These are phyloP conservation scores for Plagodis dolabraria DNA, from an alignment of 2,888 invertebrate genomes.

Conservation along the genomic window DNA sequence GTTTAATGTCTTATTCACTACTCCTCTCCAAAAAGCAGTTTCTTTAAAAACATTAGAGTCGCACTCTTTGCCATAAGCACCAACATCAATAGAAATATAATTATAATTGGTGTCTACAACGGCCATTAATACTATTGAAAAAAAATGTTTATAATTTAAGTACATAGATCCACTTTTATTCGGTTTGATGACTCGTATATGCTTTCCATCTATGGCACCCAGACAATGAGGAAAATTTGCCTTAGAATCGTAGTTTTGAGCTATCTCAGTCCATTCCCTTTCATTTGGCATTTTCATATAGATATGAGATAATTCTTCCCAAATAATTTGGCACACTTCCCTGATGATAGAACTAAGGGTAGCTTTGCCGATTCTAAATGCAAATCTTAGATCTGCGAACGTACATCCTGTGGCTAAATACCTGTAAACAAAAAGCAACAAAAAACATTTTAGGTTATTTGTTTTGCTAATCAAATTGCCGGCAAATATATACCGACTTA, in stretches of 20 bases:
- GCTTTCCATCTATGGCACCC: constrained; percentile 21
- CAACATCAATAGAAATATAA: too few relatives aligned
- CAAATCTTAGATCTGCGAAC: constrained; percentile 22
- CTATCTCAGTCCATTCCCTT: constrained; percentile 23
- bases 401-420: constrained; percentile 21
- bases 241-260: constrained; percentile 18
- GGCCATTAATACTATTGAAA: constrained; percentile 32
- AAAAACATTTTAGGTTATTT: too few relatives aligned
- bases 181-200: constrained; percentile 19
- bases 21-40: constrained; percentile 18
- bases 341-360: constrained; percentile 3
- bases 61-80: too few relatives aligned
- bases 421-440: constrained; percentile 22
- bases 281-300: constrained; percentile 12
- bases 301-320: constrained; percentile 8
- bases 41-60: constrained; percentile 28
- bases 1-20: constrained; percentile 22
- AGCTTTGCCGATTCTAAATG: constrained; percentile 22
- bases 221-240: constrained; percentile 23
- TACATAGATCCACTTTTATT: constrained; percentile 20
- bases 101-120: constrained; percentile 28
- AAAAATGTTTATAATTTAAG: constrained; percentile 27
- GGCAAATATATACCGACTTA: too few relatives aligned
- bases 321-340: constrained; percentile 4
- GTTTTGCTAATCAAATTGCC: too few relatives aligned